Percentiles rank a stretch among this genome's conserved stretches.
phyloP scores from a whole-genome alignment of 2,888 invertebrate species.

The Drosophila anomalata region DNA sequence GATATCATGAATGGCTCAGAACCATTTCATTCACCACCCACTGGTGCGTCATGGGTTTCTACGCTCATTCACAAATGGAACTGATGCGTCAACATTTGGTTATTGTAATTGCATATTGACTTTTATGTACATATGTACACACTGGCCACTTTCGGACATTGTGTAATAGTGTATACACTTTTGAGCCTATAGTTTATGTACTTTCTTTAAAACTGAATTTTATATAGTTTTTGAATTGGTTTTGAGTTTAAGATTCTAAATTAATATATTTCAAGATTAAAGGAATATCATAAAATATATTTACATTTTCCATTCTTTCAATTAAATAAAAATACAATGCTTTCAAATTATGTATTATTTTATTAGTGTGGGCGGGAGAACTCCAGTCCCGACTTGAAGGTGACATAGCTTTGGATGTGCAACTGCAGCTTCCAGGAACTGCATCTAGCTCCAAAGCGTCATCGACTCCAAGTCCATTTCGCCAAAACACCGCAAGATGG shows the following conservation, averaged over 20 bases:
- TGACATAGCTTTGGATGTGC: neutral
- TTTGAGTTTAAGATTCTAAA: too few relatives aligned
- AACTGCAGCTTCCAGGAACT: neutral
- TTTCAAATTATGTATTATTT: neutral
- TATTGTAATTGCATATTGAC: slow-evolving; percentile 1
- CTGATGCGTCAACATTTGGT: neutral
- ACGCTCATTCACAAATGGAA: neutral
- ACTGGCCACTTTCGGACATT: neutral
- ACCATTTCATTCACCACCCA: neutral
- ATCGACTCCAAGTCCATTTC: neutral
- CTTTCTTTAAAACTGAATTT: too few relatives aligned
- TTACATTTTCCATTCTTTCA: neutral
- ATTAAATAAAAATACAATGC: neutral
- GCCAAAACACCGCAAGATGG: neutral
- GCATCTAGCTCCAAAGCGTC: neutral
- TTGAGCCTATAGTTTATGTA: too few relatives aligned
- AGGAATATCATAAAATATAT: neutral
- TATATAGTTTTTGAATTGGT: too few relatives aligned
- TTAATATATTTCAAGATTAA: too few relatives aligned
- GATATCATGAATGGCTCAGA: neutral
- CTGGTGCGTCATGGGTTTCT: neutral
- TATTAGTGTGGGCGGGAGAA: slow-evolving; percentile 1
- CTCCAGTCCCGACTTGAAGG: slow-evolving; percentile 4
- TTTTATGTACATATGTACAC: neutral
- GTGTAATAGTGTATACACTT: neutral